phyloP scores from a whole-genome alignment of 2,797 vertebrate genomes.

The Lemur catta region DNA sequence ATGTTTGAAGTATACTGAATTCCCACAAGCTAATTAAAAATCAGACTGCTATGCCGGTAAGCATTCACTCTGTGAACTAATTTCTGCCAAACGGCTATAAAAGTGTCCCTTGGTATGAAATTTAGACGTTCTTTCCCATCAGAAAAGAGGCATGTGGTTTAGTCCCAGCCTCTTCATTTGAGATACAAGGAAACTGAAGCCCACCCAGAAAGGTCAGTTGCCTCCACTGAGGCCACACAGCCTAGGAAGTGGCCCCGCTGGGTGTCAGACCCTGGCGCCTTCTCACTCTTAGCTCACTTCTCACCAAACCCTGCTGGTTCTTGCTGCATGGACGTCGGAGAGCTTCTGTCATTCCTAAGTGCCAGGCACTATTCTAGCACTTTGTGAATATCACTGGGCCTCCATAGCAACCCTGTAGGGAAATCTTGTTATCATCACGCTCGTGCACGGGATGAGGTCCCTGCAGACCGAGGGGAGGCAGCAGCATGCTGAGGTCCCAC shows the following conservation, averaged over 20 bases:
- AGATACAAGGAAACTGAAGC: constrained; percentile 37
- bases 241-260: not conserved
- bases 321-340: not conserved
- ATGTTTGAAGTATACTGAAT: constrained; percentile 67
- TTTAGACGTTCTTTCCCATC: constrained; percentile 72
- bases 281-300: not conserved
- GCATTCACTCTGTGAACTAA: constrained; percentile 70
- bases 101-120: constrained; percentile 76
- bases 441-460: not conserved
- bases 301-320: not conserved
- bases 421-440: not conserved
- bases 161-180: constrained; percentile 32
- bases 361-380: not conserved
- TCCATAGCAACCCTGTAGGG: not conserved
- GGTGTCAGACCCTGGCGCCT: not conserved
- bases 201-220: not conserved
- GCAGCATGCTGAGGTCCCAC: fast-evolving
- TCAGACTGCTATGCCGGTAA: constrained; percentile 71
- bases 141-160: constrained; percentile 58
- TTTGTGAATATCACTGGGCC: not conserved
- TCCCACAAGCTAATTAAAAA: constrained; percentile 79
- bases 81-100: constrained; percentile 74
- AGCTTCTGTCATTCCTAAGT: not conserved
- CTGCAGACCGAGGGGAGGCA: not conserved
- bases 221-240: not conserved